Evolutionary conservation across 2,888 invertebrate species (phyloP), one percentile per base, ranked within the genome.

Genomic region (Eulithis testata): DNA sequence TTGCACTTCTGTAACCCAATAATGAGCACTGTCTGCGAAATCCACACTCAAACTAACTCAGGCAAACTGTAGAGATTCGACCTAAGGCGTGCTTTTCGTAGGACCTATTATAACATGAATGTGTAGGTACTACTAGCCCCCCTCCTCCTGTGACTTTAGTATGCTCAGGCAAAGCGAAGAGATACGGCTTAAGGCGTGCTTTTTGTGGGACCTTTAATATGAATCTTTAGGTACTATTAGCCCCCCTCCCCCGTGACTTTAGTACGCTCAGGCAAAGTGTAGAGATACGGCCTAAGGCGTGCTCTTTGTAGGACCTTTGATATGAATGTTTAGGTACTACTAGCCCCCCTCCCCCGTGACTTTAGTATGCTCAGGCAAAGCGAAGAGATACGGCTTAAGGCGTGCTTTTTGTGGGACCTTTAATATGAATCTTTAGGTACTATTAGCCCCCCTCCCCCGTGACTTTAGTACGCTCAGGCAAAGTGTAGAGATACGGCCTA

Each of bases 241-340:
- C n/a, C 27, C 40, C 37, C 56, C 60, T 21, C 21, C 21, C 36
- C 36, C 40, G 44, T 51, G 8, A 45, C 65, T 71, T 27, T 43
- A 71, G 57, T 71, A 56, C 67, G 61, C 52, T 58, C 66, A 52
- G 40, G 47, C 43, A 66, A 68, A 57, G 55, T 62, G 63, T 61
- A 63, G 51, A 68, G 69, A 71, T 66, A 70, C 60, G 60, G 66
- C 65, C 70, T 65, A 69, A 71, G 69, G 69, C 75, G 76, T 76
- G 77, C 76, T 75, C 72, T 72, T 69, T 31, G 40, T 8, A 40
- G 9, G 6, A 40, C 40, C 40, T 40, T 7, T 40, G 9, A 8
- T 7, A 50, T 50, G 21, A 27, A 50, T 52, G 36, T 37, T 4
- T 14, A 21, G 21, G 21, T 21, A 21, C 21, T 21, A 21, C 3